Conservation (phyloP, 2,113 vertebrate genomes). For the Equus quagga region DNA sequence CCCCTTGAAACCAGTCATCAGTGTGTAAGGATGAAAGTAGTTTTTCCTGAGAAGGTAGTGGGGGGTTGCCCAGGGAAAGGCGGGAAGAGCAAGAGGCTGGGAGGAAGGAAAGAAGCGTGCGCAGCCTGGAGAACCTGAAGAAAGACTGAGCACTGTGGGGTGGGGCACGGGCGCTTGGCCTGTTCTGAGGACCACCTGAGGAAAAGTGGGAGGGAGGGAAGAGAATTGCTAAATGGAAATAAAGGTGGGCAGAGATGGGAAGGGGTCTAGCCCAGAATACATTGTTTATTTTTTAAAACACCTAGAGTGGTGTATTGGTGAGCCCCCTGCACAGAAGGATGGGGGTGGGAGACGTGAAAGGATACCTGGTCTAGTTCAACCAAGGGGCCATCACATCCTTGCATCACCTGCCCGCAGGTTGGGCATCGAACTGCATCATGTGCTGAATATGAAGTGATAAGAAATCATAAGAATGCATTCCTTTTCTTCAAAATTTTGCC, state of each 20-base stretch:
- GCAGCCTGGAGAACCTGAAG: background rate
- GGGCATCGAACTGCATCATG: rapidly evolving
- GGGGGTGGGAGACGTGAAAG: background rate
- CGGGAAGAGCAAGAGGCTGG: too few species aligned
- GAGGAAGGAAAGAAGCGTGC: too few species aligned
- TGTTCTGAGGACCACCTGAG: background rate
- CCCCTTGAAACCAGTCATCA: background rate
- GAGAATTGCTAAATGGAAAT: background rate
- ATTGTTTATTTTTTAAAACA: background rate
- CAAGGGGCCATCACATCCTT: background rate
- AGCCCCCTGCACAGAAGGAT: background rate
- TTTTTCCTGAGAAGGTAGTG: background rate
- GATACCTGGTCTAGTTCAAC: rapidly evolving
- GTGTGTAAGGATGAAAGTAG: background rate
- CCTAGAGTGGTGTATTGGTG: background rate
- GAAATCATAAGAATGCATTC: background rate
- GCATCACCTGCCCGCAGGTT: rapidly evolving
- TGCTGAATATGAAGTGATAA: background rate
- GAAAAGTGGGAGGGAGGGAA: too few species aligned
- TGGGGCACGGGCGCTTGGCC: rapidly evolving
- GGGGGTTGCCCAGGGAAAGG: background rate
- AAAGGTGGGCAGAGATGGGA: background rate
- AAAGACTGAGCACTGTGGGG: rapidly evolving
- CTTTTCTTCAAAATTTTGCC: background rate
- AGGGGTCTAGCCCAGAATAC: too few species aligned